A percentile compares a stretch with the other conserved stretches of the same genome.
Conservation (phyloP, 2,113 vertebrate species). For the Orientallactaga bullata region DNA sequence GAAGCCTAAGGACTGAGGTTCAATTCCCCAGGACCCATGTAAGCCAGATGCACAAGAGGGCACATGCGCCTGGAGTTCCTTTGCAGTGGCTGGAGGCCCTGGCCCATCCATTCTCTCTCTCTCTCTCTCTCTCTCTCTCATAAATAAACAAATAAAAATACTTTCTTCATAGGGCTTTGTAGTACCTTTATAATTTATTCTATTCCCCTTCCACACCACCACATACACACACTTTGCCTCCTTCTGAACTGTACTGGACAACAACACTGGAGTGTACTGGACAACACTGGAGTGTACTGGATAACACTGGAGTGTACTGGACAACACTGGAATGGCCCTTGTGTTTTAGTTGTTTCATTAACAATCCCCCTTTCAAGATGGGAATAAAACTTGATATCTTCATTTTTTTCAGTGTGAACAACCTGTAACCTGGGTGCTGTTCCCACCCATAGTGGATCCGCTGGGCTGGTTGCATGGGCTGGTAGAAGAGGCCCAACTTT, state of each 20-base stretch:
- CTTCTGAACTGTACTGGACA: neutral
- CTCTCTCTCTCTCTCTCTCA: too few species aligned
- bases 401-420: neutral
- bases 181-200: neutral
- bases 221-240: too few species aligned
- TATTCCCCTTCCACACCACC: neutral
- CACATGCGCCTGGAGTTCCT: too few species aligned
- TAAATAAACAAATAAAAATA: neutral
- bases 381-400: neutral
- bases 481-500: neutral
- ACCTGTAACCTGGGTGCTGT: neutral
- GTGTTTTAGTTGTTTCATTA: neutral
- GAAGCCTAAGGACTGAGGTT: too few species aligned
- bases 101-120: too few species aligned
- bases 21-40: too few species aligned
- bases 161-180: neutral
- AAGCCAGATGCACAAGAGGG: too few species aligned
- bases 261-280: neutral
- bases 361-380: neutral
- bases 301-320: too few species aligned
- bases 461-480: neutral
- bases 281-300: neutral
- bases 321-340: neutral
- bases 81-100: too few species aligned
- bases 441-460: neutral